A percentile compares a stretch with the other conserved stretches of the same genome.
phyloP scores from a whole-genome alignment of 2,888 invertebrate genomes.

The Dorcus hopei region DNA sequence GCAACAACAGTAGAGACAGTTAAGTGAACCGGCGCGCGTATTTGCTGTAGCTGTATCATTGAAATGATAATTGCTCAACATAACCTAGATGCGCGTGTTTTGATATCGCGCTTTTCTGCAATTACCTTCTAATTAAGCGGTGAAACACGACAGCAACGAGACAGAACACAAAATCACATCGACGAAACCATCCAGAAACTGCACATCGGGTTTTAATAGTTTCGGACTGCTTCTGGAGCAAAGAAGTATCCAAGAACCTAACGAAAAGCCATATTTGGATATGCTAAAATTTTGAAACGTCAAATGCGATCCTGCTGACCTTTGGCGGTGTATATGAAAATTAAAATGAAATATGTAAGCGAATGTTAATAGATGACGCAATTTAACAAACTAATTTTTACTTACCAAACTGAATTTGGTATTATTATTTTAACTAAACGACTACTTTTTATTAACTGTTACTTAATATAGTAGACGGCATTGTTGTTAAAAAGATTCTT shows the following conservation, averaged over 20 bases:
- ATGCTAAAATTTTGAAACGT: constrained; percentile 50
- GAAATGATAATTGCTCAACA: constrained; percentile 5
- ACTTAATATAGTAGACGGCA: no score
- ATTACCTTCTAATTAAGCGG: constrained; percentile 9
- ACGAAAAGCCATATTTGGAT: constrained; percentile 51
- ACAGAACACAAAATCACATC: constrained; percentile 20
- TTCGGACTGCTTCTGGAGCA: constrained; percentile 35
- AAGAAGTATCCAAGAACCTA: constrained; percentile 31
- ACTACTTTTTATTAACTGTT: no score
- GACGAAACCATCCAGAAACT: constrained; percentile 16
- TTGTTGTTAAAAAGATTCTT: no score
- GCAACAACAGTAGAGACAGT: constrained; percentile 27
- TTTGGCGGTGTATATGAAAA: constrained; percentile 7
- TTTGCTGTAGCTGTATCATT: neutral
- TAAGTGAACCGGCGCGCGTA: neutral
- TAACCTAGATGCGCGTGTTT: constrained; percentile 14
- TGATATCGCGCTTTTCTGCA: constrained; percentile 3
- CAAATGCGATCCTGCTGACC: constrained; percentile 30
- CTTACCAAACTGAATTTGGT: no score
- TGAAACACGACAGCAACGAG: constrained; percentile 4
- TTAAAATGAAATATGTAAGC: neutral
- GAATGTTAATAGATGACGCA: no score
- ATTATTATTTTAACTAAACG: no score
- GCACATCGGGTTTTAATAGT: constrained; percentile 19
- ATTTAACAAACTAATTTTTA: no score